A percentile compares a stretch with the other conserved stretches of the same genome.
Evolutionary conservation across 2,888 invertebrate genomes (phyloP).

Genomic region (Alloscopus bannaensis): DNA sequence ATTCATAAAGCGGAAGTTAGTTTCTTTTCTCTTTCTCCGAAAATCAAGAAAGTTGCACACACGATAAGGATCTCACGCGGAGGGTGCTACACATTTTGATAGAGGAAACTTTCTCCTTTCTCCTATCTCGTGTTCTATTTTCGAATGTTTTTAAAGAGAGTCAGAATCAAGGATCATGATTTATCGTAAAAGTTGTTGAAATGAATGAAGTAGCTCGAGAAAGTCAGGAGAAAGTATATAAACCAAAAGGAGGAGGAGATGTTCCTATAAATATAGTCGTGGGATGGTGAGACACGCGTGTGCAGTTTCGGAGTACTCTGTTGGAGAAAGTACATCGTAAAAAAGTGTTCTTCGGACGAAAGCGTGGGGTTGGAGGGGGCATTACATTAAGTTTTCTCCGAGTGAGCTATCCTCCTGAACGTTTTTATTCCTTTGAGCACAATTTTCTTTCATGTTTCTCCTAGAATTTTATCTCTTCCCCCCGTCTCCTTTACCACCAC

Average conservation of each 20-base stretch:
- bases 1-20: not conserved
- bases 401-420: not conserved
- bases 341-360: not conserved
- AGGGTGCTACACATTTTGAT: too few relatives aligned
- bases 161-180: constrained; percentile 33
- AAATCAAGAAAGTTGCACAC: constrained; percentile 9
- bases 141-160: too few relatives aligned
- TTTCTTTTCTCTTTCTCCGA: not conserved
- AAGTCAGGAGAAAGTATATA: not conserved
- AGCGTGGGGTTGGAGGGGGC: not conserved
- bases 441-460: constrained; percentile 8
- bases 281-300: not conserved
- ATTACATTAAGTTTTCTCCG: not conserved
- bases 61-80: constrained; percentile 38
- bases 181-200: constrained; percentile 49
- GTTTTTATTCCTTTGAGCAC: constrained; percentile 22
- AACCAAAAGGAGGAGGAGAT: not conserved
- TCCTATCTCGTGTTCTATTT: too few relatives aligned
- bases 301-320: not conserved
- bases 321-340: constrained; percentile 2
- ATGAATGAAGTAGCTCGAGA: constrained; percentile 29
- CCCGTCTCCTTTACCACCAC: too few relatives aligned
- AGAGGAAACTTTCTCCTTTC: not conserved
- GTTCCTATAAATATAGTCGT: not conserved
- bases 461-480: not conserved